Conservation (phyloP, 2,113 vertebrate genomes). For the Prochilodus magdalenae region DNA sequence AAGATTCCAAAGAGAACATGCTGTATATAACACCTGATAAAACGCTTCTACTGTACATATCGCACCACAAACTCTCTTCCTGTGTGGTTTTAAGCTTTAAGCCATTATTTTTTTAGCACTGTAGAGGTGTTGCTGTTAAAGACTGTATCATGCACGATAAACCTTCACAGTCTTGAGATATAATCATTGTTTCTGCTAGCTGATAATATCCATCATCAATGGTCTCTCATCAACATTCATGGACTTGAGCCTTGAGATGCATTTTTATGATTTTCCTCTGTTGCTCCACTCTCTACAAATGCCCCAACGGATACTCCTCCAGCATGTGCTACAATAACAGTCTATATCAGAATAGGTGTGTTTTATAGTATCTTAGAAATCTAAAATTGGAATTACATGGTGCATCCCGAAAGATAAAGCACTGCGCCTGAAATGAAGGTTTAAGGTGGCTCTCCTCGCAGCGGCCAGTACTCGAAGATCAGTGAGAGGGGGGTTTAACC, state of each 20-base stretch:
- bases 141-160: no score
- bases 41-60: no score
- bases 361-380: conserved; percentile 21
- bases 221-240: neutral
- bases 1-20: no score
- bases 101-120: no score
- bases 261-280: conserved; percentile 19
- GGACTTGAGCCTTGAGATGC: neutral
- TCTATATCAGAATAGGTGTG: neutral
- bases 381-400: conserved; percentile 30
- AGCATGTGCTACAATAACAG: neutral
- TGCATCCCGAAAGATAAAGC: conserved; percentile 13
- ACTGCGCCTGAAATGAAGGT: neutral
- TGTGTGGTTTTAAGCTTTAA: no score
- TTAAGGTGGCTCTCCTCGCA: conserved; percentile 61
- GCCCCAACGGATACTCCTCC: neutral
- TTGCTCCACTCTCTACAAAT: neutral
- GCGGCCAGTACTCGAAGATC: conserved; percentile 66
- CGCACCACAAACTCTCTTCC: no score
- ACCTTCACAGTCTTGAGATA: neutral
- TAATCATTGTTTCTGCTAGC: neutral
- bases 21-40: no score
- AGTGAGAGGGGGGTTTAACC: conserved; percentile 74
- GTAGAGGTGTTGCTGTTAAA: no score
- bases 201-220: conserved; percentile 4